Conservation (phyloP, 2,888 invertebrate genomes). For the Aphodius granarius region DNA sequence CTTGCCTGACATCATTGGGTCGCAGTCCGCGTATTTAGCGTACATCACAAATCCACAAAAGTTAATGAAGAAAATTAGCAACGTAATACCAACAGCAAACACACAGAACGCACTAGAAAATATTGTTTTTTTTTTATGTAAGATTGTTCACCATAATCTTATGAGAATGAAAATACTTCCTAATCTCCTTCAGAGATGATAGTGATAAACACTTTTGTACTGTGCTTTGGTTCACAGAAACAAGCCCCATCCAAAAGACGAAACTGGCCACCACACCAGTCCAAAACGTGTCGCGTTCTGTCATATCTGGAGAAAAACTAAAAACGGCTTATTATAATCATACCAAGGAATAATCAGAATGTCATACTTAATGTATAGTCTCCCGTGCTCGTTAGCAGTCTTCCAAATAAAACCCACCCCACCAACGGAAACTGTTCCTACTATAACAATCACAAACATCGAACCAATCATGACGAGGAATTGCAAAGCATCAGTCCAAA, state of each 20-base stretch:
- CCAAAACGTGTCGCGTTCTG: constrained; percentile 55
- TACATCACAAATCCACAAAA: constrained; percentile 64
- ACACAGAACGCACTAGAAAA: constrained; percentile 24
- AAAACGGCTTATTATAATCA: too few relatives aligned
- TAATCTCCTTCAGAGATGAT: constrained; percentile 58
- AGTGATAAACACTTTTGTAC: constrained; percentile 60
- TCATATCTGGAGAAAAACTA: neutral
- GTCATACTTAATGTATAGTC: too few relatives aligned
- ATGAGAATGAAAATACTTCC: constrained; percentile 33
- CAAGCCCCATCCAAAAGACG: constrained; percentile 55
- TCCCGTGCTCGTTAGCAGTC: too few relatives aligned
- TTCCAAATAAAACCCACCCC: constrained; percentile 60
- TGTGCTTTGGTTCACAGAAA: constrained; percentile 59
- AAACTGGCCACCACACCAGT: constrained; percentile 54
- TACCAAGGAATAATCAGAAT: too few relatives aligned
- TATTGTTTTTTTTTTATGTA: neutral
- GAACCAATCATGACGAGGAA: constrained; percentile 62
- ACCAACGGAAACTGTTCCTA: constrained; percentile 60
- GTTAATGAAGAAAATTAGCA: constrained; percentile 37
- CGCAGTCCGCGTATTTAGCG: constrained; percentile 66
- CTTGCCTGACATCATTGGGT: constrained; percentile 62
- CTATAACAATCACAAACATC: constrained; percentile 58
- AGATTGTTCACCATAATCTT: too few relatives aligned
- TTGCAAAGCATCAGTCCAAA: constrained; percentile 65
- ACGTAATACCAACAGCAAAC: constrained; percentile 26